Evolutionary conservation across 2,888 invertebrate species (phyloP).

Genomic region (Drosophila heteroneura): DNA sequence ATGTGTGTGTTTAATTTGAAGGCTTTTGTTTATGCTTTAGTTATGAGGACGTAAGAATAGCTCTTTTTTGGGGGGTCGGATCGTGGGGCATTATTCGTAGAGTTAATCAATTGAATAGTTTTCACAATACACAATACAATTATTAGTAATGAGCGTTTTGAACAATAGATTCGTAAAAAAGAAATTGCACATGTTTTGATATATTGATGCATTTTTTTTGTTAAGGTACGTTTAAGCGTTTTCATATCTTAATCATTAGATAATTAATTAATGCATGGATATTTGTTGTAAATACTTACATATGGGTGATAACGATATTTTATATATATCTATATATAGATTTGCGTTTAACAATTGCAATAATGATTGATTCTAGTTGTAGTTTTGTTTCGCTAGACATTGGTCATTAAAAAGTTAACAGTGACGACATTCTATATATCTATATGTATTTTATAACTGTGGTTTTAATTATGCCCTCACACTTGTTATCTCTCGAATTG

Average conservation of each 20-base stretch:
- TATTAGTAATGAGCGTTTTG: slow-evolving; percentile 63
- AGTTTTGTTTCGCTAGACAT: slow-evolving; percentile 30
- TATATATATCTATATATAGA: slow-evolving; percentile 6
- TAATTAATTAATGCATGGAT: slow-evolving; percentile 37
- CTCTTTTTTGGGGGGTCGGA: slow-evolving; percentile 21
- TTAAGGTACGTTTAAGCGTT: slow-evolving; percentile 78
- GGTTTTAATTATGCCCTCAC: slow-evolving; percentile 3
- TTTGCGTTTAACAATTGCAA: slow-evolving; percentile 32
- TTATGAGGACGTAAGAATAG: slow-evolving; percentile 43
- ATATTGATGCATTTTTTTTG: slow-evolving; percentile 9
- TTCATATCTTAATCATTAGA: slow-evolving; percentile 44
- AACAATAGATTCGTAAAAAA: slow-evolving; percentile 78
- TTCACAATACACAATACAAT: slow-evolving; percentile 43
- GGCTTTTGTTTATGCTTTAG: slow-evolving; percentile 2
- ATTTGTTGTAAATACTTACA: slow-evolving; percentile 34
- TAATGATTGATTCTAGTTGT: slow-evolving; percentile 66
- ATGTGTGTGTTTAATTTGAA: slow-evolving; percentile 4
- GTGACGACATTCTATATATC: slow-evolving; percentile 26
- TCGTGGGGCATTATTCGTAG: slow-evolving; percentile 30
- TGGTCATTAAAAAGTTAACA: slow-evolving; percentile 60
- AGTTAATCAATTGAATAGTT: slow-evolving; percentile 56
- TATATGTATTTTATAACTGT: slow-evolving; percentile 2
- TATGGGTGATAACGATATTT: slow-evolving; percentile 1
- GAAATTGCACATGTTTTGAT: slow-evolving; percentile 77
- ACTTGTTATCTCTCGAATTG: slow-evolving; percentile 87